Evolutionary conservation across 2,888 invertebrate genomes (phyloP).

Genomic region (Cinara cedri): DNA sequence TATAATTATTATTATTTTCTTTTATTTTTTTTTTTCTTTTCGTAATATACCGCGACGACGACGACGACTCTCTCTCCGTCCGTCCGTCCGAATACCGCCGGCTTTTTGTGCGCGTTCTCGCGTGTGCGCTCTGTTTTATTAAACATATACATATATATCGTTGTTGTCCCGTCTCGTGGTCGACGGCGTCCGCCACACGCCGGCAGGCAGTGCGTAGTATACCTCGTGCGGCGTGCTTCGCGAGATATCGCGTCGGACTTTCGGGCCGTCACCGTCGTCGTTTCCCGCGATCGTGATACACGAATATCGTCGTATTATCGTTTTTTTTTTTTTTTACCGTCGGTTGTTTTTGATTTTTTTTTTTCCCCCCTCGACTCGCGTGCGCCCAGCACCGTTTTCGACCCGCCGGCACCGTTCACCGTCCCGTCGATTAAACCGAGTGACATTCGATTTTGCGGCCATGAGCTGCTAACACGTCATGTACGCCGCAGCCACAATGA

Average conservation of each 20-base stretch:
- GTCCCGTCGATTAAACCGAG: constrained; percentile 34
- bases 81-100: background rate
- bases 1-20: background rate
- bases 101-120: background rate
- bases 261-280: background rate
- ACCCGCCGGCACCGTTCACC: background rate
- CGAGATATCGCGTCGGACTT: background rate
- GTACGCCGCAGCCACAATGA: constrained; percentile 89
- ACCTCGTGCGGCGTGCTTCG: background rate
- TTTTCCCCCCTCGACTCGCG: background rate
- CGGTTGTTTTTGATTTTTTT: background rate
- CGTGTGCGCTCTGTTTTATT: background rate
- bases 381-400: background rate
- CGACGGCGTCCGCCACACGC: too few relatives aligned
- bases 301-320: background rate
- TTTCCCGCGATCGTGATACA: background rate
- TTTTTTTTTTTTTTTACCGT: background rate
- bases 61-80: background rate
- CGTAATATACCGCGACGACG: constrained; percentile 27
- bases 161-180: too few relatives aligned
- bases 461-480: constrained; percentile 69
- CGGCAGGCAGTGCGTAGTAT: too few relatives aligned
- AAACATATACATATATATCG: too few relatives aligned
- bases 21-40: background rate
- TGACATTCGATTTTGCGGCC: constrained; percentile 55